A percentile compares a stretch with the other conserved stretches of the same genome.
These are phyloP conservation scores for Oreochromis grahami DNA, from an alignment of 2,797 vertebrate genomes.

Conservation along the genomic window DNA sequence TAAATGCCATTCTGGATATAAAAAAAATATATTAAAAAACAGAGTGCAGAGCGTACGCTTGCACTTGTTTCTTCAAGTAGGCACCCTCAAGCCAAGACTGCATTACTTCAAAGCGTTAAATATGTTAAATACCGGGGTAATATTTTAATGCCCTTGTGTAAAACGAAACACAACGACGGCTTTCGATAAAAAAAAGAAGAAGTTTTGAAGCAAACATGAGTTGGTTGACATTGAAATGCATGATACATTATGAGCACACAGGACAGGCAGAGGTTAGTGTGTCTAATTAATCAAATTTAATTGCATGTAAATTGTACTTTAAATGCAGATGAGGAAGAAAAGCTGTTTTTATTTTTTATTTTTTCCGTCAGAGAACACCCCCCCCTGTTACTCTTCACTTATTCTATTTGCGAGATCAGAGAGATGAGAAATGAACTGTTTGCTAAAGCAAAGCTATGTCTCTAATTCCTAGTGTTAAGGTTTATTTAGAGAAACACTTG, in stretches of 20 bases:
- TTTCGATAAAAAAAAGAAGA: not conserved
- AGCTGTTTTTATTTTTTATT: not conserved
- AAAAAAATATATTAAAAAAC: not conserved
- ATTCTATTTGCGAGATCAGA: slow-evolving; percentile 41
- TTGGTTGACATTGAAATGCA: slow-evolving; percentile 72
- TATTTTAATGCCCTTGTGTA: not conserved
- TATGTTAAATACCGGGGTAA: not conserved
- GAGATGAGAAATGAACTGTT: not conserved
- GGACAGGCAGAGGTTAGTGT: slow-evolving; percentile 70
- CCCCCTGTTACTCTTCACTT: slow-evolving; percentile 35
- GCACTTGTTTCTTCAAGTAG: slow-evolving; percentile 9
- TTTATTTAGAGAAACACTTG: not conserved
- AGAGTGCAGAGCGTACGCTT: not conserved
- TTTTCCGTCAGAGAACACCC: not conserved
- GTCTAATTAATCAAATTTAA: slow-evolving; percentile 77
- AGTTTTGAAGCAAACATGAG: slow-evolving; percentile 50
- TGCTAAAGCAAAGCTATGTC: not conserved
- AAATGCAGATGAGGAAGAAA: slow-evolving; percentile 54
- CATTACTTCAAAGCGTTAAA: not conserved
- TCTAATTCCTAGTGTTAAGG: not conserved
- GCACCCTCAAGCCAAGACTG: not conserved
- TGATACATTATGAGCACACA: slow-evolving; percentile 58
- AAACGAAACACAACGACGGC: not conserved
- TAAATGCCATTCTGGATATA: slow-evolving; percentile 20
- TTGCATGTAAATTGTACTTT: slow-evolving; percentile 78